These are phyloP conservation scores for Stigmatopora nigra DNA, from an alignment of 2,113 vertebrate genomes.

Conservation along the genomic window DNA sequence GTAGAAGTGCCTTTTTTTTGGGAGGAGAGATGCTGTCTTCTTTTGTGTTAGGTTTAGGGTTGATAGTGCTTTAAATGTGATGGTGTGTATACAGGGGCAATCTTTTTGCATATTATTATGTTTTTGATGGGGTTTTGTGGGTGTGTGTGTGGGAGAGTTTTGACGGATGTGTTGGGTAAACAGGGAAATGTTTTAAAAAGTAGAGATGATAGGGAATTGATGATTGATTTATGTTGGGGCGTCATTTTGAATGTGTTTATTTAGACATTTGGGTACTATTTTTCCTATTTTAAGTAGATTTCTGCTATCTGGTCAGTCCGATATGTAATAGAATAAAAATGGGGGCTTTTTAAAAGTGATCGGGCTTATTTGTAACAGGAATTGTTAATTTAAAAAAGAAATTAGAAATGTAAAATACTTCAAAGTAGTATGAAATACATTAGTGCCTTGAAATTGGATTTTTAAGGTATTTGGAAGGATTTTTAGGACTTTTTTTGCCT, in stretches of 20 bases:
- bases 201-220: conserved; percentile 4
- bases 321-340: not conserved
- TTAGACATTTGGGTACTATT: conserved; percentile 1
- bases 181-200: conserved; percentile 25
- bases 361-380: not conserved
- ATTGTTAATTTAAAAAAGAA: not conserved
- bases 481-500: no score
- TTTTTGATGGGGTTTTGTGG: conserved; percentile 37
- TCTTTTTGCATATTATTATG: conserved; percentile 40
- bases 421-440: not conserved
- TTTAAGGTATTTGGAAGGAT: no score
- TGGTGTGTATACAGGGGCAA: conserved; percentile 62
- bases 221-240: not conserved
- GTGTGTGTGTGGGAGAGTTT: conserved; percentile 54
- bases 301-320: not conserved
- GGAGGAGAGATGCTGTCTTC: conserved; percentile 47
- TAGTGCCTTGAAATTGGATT: not conserved
- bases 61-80: conserved; percentile 49
- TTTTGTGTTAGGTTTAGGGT: conserved; percentile 31
- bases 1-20: conserved; percentile 52
- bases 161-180: conserved; percentile 52
- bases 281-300: not conserved
- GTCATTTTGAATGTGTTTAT: not conserved
- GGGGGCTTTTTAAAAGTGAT: not conserved
- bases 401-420: no score